These are phyloP conservation scores for Nomada fucata DNA, from an alignment of 2,888 invertebrate species.

Conservation along the genomic window DNA sequence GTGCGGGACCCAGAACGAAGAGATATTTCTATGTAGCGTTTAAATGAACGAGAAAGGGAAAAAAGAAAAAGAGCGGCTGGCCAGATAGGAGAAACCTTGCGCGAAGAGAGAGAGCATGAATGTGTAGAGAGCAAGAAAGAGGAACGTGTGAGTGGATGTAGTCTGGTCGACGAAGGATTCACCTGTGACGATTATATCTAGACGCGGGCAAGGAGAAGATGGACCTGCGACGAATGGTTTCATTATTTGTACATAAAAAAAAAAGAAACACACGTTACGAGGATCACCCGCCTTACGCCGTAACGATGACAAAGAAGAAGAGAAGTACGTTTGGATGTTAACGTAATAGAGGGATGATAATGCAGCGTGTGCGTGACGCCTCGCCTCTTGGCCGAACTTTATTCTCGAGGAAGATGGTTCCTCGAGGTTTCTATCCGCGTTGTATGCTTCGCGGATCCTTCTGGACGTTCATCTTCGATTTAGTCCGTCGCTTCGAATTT, in stretches of 20 bases:
- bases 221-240: slow-evolving; percentile 59
- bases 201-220: slow-evolving; percentile 10
- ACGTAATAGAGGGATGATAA: slow-evolving; percentile 13
- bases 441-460: not conserved
- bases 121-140: slow-evolving; percentile 36
- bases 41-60: slow-evolving; percentile 42
- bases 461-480: slow-evolving; percentile 35
- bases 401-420: slow-evolving; percentile 5
- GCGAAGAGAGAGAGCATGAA: slow-evolving; percentile 40
- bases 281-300: slow-evolving; percentile 74
- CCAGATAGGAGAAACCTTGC: slow-evolving; percentile 39
- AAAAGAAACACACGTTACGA: slow-evolving; percentile 64
- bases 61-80: slow-evolving; percentile 13
- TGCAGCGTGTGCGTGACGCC: slow-evolving; percentile 29
- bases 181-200: slow-evolving; percentile 44
- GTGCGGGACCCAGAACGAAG: slow-evolving; percentile 80
- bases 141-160: slow-evolving; percentile 51
- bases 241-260: slow-evolving; percentile 74
- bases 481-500: slow-evolving; percentile 50
- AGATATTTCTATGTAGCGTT: slow-evolving; percentile 75
- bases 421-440: not conserved
- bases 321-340: slow-evolving; percentile 34
- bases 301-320: not conserved
- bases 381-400: slow-evolving; percentile 47
- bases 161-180: slow-evolving; percentile 41